Evolutionary conservation across 2,888 invertebrate genomes (phyloP).

Genomic region (Metopia argyrocephala): DNA sequence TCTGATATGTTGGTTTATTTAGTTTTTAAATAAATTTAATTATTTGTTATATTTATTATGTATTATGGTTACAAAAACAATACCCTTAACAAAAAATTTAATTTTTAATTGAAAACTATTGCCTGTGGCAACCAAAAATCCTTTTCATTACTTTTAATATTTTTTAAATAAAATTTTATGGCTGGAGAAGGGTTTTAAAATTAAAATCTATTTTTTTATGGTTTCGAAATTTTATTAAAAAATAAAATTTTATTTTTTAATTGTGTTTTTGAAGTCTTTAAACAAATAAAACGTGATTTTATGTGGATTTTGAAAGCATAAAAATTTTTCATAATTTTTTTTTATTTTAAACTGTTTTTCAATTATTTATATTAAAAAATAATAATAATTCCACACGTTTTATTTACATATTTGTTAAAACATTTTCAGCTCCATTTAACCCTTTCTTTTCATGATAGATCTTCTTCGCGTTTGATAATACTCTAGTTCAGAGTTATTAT

Average conservation of each 20-base stretch:
- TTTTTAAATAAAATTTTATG: background rate
- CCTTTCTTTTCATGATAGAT: background rate
- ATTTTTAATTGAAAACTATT: slow-evolving; percentile 44
- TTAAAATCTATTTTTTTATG: too few relatives aligned
- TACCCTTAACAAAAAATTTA: slow-evolving; percentile 7
- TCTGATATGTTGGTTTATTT: too few relatives aligned
- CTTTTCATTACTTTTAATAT: background rate
- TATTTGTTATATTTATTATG: background rate
- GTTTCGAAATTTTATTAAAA: slow-evolving; percentile 23
- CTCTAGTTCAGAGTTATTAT: too few relatives aligned
- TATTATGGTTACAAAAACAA: background rate
- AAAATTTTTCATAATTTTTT: fast-evolving
- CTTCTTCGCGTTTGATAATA: slow-evolving; percentile 29
- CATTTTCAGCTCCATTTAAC: background rate
- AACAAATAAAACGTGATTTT: slow-evolving; percentile 51
- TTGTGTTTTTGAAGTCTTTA: background rate
- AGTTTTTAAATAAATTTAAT: background rate
- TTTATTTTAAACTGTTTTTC: background rate
- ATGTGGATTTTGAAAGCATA: background rate
- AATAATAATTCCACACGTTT: slow-evolving; percentile 39
- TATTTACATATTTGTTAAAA: background rate
- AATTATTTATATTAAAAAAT: too few relatives aligned
- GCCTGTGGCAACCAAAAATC: slow-evolving; percentile 23
- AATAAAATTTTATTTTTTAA: slow-evolving; percentile 6
- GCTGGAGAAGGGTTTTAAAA: background rate